A percentile compares a stretch with the other conserved stretches of the same genome.
Evolutionary conservation across 2,113 vertebrate species (phyloP).

Genomic region (Phalacrocorax brasilianus): DNA sequence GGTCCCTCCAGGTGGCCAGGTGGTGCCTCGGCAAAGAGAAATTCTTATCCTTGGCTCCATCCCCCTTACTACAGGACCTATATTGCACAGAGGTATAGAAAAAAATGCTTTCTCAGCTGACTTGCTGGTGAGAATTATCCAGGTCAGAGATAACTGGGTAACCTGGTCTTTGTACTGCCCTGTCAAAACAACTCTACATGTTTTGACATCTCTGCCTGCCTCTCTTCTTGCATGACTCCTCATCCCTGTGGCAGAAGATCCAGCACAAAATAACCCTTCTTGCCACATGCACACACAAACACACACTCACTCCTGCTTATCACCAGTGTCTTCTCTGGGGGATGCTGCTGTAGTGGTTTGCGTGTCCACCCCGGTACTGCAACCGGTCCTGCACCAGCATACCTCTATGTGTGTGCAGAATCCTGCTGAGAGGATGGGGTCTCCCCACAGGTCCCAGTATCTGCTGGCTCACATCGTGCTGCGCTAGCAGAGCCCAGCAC

Average conservation of each 20-base stretch:
- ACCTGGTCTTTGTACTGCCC: background rate
- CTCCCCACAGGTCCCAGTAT: background rate
- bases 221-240: background rate
- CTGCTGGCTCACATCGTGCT: background rate
- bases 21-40: background rate
- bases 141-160: background rate
- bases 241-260: background rate
- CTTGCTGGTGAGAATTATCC: background rate
- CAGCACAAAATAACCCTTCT: background rate
- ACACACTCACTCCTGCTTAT: background rate
- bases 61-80: background rate
- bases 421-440: background rate
- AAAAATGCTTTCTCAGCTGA: background rate
- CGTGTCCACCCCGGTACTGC: background rate
- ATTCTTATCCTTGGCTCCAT: background rate
- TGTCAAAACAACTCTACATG: background rate
- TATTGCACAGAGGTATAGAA: background rate
- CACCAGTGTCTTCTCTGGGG: background rate
- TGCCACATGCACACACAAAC: rapidly evolving
- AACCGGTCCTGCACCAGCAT: background rate
- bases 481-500: background rate
- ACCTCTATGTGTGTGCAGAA: background rate
- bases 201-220: background rate
- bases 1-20: background rate
- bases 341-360: background rate